Percentiles rank a stretch among this genome's conserved stretches.
Conservation (phyloP, 2,797 vertebrate species). For the Aulostomus chinensis region DNA sequence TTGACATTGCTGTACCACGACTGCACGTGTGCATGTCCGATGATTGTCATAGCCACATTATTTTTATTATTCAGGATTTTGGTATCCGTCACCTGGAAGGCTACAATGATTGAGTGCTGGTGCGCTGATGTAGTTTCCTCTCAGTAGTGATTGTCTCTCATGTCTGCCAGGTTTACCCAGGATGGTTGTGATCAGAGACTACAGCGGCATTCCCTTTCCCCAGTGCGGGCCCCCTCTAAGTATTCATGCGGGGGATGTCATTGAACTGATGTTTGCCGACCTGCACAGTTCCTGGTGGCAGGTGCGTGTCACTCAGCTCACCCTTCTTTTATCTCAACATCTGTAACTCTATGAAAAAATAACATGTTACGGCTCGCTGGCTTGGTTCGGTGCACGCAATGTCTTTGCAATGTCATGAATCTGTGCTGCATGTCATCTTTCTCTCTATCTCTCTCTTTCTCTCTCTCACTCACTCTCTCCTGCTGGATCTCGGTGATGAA, state of each 20-base stretch:
- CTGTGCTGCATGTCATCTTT: constrained; percentile 1
- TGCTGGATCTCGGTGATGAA: too few relatives aligned
- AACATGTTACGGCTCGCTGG: constrained; percentile 32
- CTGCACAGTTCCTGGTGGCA: constrained; percentile 93
- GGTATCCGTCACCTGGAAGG: too few relatives aligned
- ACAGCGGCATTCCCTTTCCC: constrained; percentile 84
- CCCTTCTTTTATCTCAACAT: constrained; percentile 46
- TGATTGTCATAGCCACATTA: too few relatives aligned
- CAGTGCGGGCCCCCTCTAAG: constrained; percentile 84
- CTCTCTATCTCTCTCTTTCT: background rate
- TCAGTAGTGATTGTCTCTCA: constrained; percentile 23
- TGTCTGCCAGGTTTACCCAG: constrained; percentile 84
- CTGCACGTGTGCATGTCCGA: too few relatives aligned
- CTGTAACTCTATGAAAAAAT: constrained; percentile 45
- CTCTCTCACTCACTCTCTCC: too few relatives aligned
- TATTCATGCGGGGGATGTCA: constrained; percentile 86
- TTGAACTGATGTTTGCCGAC: constrained; percentile 89
- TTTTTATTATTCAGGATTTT: too few relatives aligned
- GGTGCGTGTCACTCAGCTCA: constrained; percentile 77
- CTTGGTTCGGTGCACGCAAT: constrained; percentile 23
- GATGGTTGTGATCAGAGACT: constrained; percentile 91
- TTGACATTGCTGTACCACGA: too few relatives aligned
- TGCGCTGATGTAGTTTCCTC: background rate
- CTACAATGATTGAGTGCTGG: too few relatives aligned
- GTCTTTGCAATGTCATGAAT: constrained; percentile 26